phyloP scores from a whole-genome alignment of 2,888 invertebrate species.

The Trichopoda pennipes region DNA sequence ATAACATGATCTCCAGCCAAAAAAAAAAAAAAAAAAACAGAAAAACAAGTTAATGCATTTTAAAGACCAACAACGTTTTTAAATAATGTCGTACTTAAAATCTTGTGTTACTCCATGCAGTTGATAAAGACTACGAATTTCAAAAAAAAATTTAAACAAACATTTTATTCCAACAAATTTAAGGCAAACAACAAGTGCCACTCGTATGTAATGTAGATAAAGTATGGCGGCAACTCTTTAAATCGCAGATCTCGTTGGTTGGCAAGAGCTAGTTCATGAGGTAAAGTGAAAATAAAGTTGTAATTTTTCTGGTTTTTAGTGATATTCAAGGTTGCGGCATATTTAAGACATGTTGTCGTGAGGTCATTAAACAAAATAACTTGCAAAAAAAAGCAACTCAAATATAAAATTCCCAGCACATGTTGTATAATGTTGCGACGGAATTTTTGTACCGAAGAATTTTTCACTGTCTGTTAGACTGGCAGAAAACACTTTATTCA shows the following conservation, averaged over 20 bases:
- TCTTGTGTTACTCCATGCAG: slow-evolving; percentile 3
- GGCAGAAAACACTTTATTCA: neutral
- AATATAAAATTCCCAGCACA: neutral
- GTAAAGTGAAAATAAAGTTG: slow-evolving; percentile 45
- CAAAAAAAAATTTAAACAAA: neutral
- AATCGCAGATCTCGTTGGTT: neutral
- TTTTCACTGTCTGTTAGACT: slow-evolving; percentile 4
- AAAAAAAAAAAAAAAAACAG: too few species aligned
- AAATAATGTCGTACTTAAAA: slow-evolving; percentile 19
- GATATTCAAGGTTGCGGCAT: slow-evolving; percentile 53
- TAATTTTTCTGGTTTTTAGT: slow-evolving; percentile 26
- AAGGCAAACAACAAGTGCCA: slow-evolving; percentile 23
- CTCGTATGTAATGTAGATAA: neutral
- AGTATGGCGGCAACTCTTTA: slow-evolving; percentile 20
- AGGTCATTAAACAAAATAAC: slow-evolving; percentile 44
- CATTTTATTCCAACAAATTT: neutral
- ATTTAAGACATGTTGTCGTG: slow-evolving; percentile 25
- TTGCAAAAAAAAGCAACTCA: neutral
- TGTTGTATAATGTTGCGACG: slow-evolving; percentile 1
- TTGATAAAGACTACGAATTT: neutral
- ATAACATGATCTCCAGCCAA: slow-evolving; percentile 16
- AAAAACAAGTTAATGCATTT: neutral
- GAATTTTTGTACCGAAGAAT: neutral
- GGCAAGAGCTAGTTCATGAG: neutral
- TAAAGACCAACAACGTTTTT: slow-evolving; percentile 34